Conservation (phyloP, 2,113 vertebrate genomes). For the Elanus axillaris region DNA sequence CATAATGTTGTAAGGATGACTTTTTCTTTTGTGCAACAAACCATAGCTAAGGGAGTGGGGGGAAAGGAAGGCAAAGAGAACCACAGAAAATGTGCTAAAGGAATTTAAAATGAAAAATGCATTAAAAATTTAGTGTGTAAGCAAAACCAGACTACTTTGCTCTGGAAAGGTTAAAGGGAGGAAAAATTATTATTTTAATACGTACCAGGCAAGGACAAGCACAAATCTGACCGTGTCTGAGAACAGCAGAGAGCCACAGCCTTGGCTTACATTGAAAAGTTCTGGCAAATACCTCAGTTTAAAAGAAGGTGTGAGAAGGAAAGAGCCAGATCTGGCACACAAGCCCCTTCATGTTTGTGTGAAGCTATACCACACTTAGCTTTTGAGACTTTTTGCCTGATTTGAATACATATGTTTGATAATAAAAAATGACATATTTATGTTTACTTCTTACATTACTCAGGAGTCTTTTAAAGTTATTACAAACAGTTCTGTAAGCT, state of each 20-base stretch:
- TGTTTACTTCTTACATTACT: not conserved
- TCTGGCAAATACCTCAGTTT: slow-evolving; percentile 44
- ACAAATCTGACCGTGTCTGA: slow-evolving; percentile 27
- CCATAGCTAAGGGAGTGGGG: not conserved
- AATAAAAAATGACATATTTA: slow-evolving; percentile 29
- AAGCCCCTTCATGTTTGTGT: not conserved
- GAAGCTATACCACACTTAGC: slow-evolving; percentile 8
- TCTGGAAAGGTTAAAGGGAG: slow-evolving; percentile 17
- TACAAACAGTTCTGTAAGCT: not conserved
- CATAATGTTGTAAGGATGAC: not conserved
- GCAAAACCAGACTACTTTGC: slow-evolving; percentile 20
- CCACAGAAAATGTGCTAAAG: slow-evolving; percentile 26
- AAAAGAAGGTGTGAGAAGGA: slow-evolving; percentile 32
- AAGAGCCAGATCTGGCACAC: slow-evolving; percentile 22
- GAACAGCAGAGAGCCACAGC: slow-evolving; percentile 26
- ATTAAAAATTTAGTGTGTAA: slow-evolving; percentile 63
- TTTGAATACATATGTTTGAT: slow-evolving; percentile 14
- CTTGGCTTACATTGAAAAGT: slow-evolving; percentile 19
- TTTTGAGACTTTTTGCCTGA: slow-evolving; percentile 19
- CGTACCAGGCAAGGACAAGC: slow-evolving; percentile 29
- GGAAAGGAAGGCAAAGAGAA: not conserved
- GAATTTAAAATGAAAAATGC: slow-evolving; percentile 59
- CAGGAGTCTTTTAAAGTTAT: not conserved
- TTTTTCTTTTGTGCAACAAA: slow-evolving; percentile 11
- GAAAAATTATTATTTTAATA: slow-evolving; percentile 61